Evolutionary conservation across 2,797 vertebrate species (phyloP).

Genomic region (Odontamblyopus lacepedii): DNA sequence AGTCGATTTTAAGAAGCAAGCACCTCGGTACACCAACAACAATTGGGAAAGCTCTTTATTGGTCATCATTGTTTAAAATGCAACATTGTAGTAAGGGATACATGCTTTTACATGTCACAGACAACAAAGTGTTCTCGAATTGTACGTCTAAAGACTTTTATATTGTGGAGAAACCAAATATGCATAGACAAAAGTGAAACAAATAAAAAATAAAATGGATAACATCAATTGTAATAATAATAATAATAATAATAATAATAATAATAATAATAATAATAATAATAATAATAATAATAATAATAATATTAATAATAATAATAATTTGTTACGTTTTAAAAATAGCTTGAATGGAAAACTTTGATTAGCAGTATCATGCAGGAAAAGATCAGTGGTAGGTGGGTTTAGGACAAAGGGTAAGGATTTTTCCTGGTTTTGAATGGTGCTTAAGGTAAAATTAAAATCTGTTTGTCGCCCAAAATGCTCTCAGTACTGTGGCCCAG

Average conservation of each 20-base stretch:
- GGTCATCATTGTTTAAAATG: conserved; percentile 96
- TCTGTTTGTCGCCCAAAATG: conserved; percentile 82
- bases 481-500: conserved; percentile 86
- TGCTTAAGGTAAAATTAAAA: conserved; percentile 87
- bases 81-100: conserved; percentile 98
- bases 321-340: conserved; percentile 78
- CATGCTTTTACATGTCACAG: conserved; percentile 98
- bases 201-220: conserved; percentile 64
- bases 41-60: conserved; percentile 99
- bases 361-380: conserved; percentile 93
- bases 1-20: conserved; percentile 83
- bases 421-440: conserved; percentile 88
- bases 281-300: conserved; percentile 58
- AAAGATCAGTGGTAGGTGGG: conserved; percentile 78
- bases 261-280: conserved; percentile 51
- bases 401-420: conserved; percentile 69
- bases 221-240: conserved; percentile 65
- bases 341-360: conserved; percentile 88
- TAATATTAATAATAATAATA: conserved; percentile 57
- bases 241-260: conserved; percentile 18
- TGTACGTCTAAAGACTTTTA: conserved; percentile 70
- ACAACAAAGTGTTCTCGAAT: conserved; percentile 91
- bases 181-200: conserved; percentile 89
- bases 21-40: conserved; percentile 91
- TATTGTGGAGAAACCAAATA: conserved; percentile 84